A percentile compares a stretch with the other conserved stretches of the same genome.
Conservation (phyloP, 2,888 invertebrate genomes). For the Acronicta alni region DNA sequence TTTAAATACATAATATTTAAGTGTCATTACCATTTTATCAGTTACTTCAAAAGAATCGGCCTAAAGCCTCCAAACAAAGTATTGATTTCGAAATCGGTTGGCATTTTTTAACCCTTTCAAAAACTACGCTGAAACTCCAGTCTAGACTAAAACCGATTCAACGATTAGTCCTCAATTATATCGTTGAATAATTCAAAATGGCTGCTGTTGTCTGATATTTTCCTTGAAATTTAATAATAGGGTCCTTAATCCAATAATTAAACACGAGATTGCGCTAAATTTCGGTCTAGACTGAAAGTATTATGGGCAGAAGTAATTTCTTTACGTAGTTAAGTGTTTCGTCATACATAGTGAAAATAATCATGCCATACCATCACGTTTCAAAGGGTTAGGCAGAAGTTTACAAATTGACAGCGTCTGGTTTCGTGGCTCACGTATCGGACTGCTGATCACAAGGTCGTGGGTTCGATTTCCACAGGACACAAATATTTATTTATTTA, state of each 20-base stretch:
- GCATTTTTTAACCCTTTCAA: background rate
- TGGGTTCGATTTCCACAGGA: too few species aligned
- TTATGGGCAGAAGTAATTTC: conserved; percentile 19
- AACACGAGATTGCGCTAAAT: conserved; percentile 27
- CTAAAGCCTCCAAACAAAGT: too few species aligned
- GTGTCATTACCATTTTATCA: too few species aligned
- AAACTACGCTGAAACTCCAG: background rate
- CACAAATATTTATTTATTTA: too few species aligned
- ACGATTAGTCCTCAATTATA: background rate
- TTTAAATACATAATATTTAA: too few species aligned
- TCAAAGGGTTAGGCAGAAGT: too few species aligned
- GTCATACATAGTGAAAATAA: too few species aligned
- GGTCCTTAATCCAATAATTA: conserved; percentile 32
- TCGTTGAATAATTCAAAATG: conserved; percentile 34
- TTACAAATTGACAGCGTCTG: too few species aligned
- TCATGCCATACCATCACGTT: too few species aligned
- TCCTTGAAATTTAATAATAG: conserved; percentile 32
- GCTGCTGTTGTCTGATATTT: conserved; percentile 6
- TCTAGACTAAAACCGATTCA: background rate
- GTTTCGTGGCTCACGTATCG: too few species aligned
- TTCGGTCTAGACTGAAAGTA: conserved; percentile 25
- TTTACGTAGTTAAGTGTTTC: conserved; percentile 7
- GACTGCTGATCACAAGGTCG: too few species aligned
- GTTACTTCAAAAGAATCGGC: too few species aligned
- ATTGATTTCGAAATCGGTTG: background rate